These are phyloP conservation scores for Phylloscopus whistleri DNA, from an alignment of 2,113 vertebrate genomes.

Conservation along the genomic window DNA sequence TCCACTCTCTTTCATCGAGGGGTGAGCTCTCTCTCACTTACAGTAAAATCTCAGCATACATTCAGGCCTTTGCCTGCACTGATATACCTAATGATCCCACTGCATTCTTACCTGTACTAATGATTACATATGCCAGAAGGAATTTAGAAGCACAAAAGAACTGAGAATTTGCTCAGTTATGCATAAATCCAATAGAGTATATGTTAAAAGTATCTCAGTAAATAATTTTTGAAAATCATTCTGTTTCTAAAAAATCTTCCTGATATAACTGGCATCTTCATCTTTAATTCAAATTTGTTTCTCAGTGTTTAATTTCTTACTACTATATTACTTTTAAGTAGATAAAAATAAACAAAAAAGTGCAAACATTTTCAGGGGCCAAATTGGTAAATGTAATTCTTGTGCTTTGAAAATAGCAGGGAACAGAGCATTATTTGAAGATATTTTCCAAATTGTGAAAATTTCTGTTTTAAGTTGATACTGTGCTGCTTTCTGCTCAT, in stretches of 20 bases:
- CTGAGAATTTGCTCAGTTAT: neutral
- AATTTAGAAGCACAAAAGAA: neutral
- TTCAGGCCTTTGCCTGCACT: neutral
- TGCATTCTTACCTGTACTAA: neutral
- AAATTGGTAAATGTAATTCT: neutral
- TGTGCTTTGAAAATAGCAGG: neutral
- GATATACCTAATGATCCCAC: neutral
- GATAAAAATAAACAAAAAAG: neutral
- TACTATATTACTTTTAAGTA: neutral
- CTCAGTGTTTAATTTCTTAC: neutral
- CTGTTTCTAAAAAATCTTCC: neutral
- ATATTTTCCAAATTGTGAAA: neutral
- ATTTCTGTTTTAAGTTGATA: neutral
- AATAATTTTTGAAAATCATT: neutral
- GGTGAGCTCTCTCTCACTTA: neutral
- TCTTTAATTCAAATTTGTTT: neutral
- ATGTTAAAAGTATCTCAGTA: neutral
- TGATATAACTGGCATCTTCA: neutral
- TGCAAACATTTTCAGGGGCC: neutral
- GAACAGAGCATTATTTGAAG: neutral
- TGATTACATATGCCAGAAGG: neutral
- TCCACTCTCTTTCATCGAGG: neutral
- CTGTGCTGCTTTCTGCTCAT: neutral
- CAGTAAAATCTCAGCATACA: neutral
- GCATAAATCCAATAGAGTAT: neutral